Base-by-base conservation (phyloP, 2,888 invertebrate species). In the Ochlodes sylvanus region DNA sequence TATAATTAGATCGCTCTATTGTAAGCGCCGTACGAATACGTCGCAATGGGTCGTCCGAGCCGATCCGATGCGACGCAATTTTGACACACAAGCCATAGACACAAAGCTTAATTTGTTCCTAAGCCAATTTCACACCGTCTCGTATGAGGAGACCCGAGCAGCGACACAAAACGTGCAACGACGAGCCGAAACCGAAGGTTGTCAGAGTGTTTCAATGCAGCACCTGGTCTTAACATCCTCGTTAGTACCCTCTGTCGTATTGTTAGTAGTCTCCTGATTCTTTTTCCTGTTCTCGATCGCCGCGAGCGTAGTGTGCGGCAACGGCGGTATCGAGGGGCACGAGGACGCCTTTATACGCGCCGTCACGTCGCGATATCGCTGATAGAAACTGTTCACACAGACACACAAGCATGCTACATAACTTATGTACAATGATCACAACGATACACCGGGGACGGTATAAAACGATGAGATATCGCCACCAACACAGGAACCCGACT, bases 281-380 rank as follows among this genome's bases (percentile, higher is more conserved):
- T 84, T 85, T 84, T 84, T 85, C 81, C 82, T 83, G 72, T 79
- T 77, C 76, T 87, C 86, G 81, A 79, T 77, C 67, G 81, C 77
- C 61, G 82, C 79, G 60, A 86, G 77, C 70, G 88, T 78, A 72
- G 92, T 86, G 79, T 89, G 89, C 83, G 94, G 94, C 82, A 94
- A 89, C 78, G 95, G 94, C 82, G 95, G 94, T 91, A 96, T 95
- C 85, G 96, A 95, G 79, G 96, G 96, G 90, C 96, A 96, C 92
- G 96, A 96, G 82, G 96, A 96, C 87, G 97, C 97, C 95, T 97
- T 97, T 94, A 97, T 97, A 94, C 97, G 96, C 91, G 96, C 97
- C 91, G 96, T 96, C 93, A 97, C 95, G 94, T 96, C 97, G 92
- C 96, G 95, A 94, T 97, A 97, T 93, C 96, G 96, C 94, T 96